phyloP scores from a whole-genome alignment of 2,113 vertebrate genomes.

The Ranitomeya imitator region DNA sequence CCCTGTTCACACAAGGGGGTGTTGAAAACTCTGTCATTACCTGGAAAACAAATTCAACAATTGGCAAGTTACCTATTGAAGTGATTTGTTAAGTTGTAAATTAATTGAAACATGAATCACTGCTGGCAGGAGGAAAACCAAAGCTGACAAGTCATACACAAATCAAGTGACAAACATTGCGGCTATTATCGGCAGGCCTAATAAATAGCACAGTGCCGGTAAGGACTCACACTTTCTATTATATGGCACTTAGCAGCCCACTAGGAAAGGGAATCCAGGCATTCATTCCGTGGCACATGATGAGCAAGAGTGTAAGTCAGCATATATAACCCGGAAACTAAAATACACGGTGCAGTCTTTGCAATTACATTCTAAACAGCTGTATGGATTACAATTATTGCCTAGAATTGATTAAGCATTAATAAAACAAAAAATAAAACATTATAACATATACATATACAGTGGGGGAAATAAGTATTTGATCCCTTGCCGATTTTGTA shows the following conservation, averaged over 20 bases:
- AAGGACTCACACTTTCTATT: background rate
- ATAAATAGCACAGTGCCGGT: background rate
- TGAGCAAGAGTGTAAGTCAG: background rate
- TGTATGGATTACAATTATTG: too few species aligned
- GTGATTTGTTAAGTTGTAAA: background rate
- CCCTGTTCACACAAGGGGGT: conserved; percentile 97
- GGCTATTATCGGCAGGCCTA: background rate
- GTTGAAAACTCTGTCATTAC: conserved; percentile 97
- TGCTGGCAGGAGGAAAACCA: conserved; percentile 23
- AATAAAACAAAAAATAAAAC: too few species aligned
- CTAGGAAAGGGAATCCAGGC: background rate
- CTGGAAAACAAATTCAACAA: conserved; percentile 65
- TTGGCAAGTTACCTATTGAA: conserved; percentile 10
- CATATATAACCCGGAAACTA: background rate
- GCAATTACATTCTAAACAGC: too few species aligned
- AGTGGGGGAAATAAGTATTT: too few species aligned
- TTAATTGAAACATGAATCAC: conserved; percentile 22
- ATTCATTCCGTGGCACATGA: conserved; percentile 1
- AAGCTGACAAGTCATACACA: conserved; percentile 8
- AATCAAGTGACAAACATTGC: conserved; percentile 12
- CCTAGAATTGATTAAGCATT: too few species aligned
- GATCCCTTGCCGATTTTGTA: too few species aligned
- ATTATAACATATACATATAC: too few species aligned
- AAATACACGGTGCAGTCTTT: background rate
- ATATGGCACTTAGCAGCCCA: conserved; percentile 16